These are phyloP conservation scores for Galerucella calmariensis DNA, from an alignment of 2,888 invertebrate genomes.

Conservation along the genomic window DNA sequence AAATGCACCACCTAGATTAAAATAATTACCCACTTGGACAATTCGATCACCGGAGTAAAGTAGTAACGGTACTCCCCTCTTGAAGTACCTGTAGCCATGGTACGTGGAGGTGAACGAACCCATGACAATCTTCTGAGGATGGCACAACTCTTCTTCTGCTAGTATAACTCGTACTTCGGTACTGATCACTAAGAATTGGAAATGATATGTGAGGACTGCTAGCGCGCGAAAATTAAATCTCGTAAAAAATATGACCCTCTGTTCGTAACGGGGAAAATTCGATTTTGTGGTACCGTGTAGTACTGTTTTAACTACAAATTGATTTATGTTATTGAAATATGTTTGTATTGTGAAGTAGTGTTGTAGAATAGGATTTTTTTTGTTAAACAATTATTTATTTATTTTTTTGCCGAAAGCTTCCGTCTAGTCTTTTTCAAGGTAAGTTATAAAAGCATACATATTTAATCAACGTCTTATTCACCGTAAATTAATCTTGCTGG, in stretches of 20 bases:
- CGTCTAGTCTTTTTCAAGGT: constrained; percentile 45
- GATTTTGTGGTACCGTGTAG: constrained; percentile 7
- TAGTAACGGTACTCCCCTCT: constrained; percentile 63
- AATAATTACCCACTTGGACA: constrained; percentile 55
- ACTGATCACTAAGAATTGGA: constrained; percentile 58
- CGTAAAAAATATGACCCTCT: constrained; percentile 10
- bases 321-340: constrained; percentile 37
- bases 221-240: constrained; percentile 55
- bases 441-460: constrained; percentile 24
- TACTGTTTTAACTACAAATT: constrained; percentile 16
- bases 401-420: constrained; percentile 28
- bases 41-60: constrained; percentile 61
- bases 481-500: neutral
- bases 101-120: constrained; percentile 60
- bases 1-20: constrained; percentile 50
- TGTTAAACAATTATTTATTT: constrained; percentile 40
- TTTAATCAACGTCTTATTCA: neutral
- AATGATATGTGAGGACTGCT: constrained; percentile 55
- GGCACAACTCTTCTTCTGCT: constrained; percentile 57
- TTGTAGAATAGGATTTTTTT: constrained; percentile 39
- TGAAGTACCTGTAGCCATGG: constrained; percentile 59
- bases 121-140: constrained; percentile 57
- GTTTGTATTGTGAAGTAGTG: constrained; percentile 48
- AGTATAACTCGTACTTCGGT: constrained; percentile 60
- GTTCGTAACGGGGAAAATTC: constrained; percentile 6